These are phyloP conservation scores for Sitta europaea DNA, from an alignment of 2,113 vertebrate species.

Conservation along the genomic window DNA sequence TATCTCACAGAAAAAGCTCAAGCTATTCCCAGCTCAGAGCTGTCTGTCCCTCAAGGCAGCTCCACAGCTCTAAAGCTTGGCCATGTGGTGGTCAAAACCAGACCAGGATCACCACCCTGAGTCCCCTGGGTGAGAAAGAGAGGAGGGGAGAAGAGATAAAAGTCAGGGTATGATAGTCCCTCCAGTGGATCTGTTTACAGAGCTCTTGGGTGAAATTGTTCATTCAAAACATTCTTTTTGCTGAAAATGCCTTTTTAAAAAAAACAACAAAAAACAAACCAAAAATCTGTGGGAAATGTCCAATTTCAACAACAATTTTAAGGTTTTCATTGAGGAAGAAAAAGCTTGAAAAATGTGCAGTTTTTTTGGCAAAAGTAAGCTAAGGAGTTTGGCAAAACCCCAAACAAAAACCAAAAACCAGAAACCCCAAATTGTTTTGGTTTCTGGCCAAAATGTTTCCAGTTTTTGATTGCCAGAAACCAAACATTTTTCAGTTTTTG, in stretches of 20 bases:
- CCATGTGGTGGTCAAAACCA: background rate
- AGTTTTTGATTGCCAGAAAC: slow-evolving; percentile 49
- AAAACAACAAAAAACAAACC: background rate
- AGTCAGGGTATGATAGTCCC: background rate
- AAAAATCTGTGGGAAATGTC: slow-evolving; percentile 18
- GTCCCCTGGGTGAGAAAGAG: background rate
- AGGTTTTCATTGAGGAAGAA: slow-evolving; percentile 55
- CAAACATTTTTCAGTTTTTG: slow-evolving; percentile 24
- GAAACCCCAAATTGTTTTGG: slow-evolving; percentile 47
- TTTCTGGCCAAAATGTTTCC: slow-evolving; percentile 37
- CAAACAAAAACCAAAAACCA: slow-evolving; percentile 45
- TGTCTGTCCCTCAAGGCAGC: background rate
- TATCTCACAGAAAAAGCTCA: background rate
- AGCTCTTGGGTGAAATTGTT: background rate
- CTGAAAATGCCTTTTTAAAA: background rate
- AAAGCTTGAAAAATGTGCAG: slow-evolving; percentile 47
- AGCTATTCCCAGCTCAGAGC: background rate
- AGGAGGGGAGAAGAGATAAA: background rate
- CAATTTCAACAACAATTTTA: slow-evolving; percentile 54
- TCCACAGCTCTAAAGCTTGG: background rate
- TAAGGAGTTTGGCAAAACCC: slow-evolving; percentile 17
- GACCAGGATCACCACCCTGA: background rate
- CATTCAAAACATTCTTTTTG: background rate
- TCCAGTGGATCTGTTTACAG: background rate
- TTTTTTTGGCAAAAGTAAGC: slow-evolving; percentile 39